These are phyloP conservation scores for Bubo bubo DNA, from an alignment of 2,113 vertebrate species.

Conservation along the genomic window DNA sequence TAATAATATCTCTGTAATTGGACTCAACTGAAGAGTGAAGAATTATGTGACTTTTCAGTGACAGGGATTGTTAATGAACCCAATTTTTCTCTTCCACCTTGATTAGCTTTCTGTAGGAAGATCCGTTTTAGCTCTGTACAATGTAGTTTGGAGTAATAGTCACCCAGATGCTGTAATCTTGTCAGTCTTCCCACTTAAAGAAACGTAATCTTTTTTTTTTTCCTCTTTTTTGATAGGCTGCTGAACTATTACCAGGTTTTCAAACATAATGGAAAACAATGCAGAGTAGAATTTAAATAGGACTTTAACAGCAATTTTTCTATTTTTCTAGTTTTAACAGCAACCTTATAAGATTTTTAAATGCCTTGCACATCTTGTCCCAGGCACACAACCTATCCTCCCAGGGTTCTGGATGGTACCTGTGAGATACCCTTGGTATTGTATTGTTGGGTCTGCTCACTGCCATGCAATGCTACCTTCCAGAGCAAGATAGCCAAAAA, in stretches of 20 bases:
- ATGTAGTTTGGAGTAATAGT: not conserved
- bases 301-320: not conserved
- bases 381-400: not conserved
- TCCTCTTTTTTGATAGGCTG: not conserved
- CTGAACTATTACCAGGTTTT: not conserved
- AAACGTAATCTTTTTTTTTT: not conserved
- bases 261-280: not conserved
- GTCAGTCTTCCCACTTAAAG: not conserved
- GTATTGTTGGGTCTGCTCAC: not conserved
- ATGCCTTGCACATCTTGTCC: not conserved
- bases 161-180: not conserved
- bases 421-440: not conserved
- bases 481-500: not conserved
- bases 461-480: not conserved
- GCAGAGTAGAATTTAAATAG: not conserved
- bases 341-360: not conserved
- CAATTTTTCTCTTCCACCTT: conserved; percentile 7
- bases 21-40: conserved; percentile 20
- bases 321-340: not conserved
- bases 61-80: not conserved
- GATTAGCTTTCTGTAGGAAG: not conserved
- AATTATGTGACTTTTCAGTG: conserved; percentile 41
- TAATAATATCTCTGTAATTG: conserved; percentile 24
- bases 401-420: not conserved
- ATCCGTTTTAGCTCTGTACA: not conserved